Base-by-base conservation (phyloP, 2,113 vertebrate genomes). In the Athene cunicularia region DNA sequence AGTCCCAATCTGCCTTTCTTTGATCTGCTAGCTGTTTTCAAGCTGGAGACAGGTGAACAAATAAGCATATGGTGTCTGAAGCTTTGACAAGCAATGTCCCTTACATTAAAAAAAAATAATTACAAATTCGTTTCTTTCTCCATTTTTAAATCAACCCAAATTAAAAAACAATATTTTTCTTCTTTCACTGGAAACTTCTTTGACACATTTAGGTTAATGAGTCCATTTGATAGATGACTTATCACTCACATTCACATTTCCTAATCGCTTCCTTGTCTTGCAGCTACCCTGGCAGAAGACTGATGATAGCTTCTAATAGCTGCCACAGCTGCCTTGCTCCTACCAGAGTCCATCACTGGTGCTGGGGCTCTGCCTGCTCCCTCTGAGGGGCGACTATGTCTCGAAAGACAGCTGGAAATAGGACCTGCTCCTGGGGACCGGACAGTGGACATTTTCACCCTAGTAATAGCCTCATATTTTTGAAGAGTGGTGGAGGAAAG, bases 201-300 rank as follows among this genome's bases (percentile, higher is more conserved):
- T 94, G 79, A 95, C 95, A 94, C 83, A 94, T 90, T 97, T 91
- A 85, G 89, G 80, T 87, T 95, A 96, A 43, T 56, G 83, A 97
- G 83, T 72, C 32, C 9, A 60, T 64, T 85, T 97, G 96, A 98
- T 35, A 95, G 92, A 97, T 97, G 94, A 94, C 86, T 91, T 94
- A 77, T 83, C 85, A 93, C 67, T 96, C 91, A 94, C 13, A 8
- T 92, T 96, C 86, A 86, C 67, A 12, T 53, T 60, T 93, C 86
- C 66, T 95, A 93, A 94, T 92, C 86, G 62, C 73, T 95, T 96
- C 55, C 80, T 85, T 89, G 88, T 94, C 90, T 95, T 28, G 6
- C 91, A 95, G 90, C 94, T 90, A 74, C 55, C 37, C 64, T 91
- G 86, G 58, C 73, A 72, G 84, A 93, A 91, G 86, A 93, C 80